Base-by-base conservation (phyloP, 1,140 invertebrate genomes). In the Ceratosolen solmsi region DNA sequence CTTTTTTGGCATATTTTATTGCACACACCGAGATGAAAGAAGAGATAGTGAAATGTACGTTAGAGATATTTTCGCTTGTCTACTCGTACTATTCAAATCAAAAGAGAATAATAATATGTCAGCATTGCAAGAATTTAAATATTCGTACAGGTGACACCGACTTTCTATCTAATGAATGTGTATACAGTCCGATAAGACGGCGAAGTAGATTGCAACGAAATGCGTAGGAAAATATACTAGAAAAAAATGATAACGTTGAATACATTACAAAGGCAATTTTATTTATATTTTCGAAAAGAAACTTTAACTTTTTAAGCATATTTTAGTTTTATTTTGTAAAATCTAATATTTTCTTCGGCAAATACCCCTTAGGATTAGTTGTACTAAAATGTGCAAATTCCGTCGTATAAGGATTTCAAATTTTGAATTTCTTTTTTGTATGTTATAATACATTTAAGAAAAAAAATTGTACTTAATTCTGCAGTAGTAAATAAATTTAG, bases 71-170 rank as follows among this genome's bases (percentile, higher is more conserved):
- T 41, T 68, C 27, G 36, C 65, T 38, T 41, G 15, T 22, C 7
- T 68, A n/a, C 33, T 68, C 25, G 20, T 38, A n/a, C 20, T 68
- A 22, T 38, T 38, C 1, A 36, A 68, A 68, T 54, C 4, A 68
- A 36, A 68, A 68, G 36, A 38, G 33, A 41, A 68, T 68, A 68
- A 68, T 41, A 68, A n/a, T 30, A 41, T 68, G 33, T n/a, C 15
- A 22, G 65, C 65, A 41, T 38, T 38, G 65, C 65, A 38, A 7
- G 25, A 30, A 68, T 68, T 68, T 68, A 38, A 68, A 68, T 68
- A 68, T 68, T 68, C 33, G 36, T n/a, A 41, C 36, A 22, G 13
- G 33, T 68, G 36, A 38, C 9, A 7, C 58, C 9, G 25, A 30
- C 65, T 36, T 36, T 41, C 17, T 68, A n/a, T 33, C 27, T 36